Evolutionary conservation across 2,113 vertebrate species (phyloP), one percentile per base, ranked within the genome.

Genomic region (Ptilorrhoa leucosticta): DNA sequence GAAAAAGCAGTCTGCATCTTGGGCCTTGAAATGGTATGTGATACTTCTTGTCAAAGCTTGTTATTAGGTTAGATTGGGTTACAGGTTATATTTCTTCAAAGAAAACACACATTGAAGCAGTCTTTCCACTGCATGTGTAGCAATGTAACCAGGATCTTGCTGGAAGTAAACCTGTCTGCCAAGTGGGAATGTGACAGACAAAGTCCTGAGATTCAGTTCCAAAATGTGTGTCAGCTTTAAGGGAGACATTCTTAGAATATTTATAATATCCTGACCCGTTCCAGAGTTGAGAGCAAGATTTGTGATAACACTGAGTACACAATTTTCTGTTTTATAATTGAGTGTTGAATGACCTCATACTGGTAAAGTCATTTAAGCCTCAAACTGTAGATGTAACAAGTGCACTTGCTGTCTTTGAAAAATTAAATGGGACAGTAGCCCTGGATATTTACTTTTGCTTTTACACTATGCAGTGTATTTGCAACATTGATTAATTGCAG

Each of bases 11-110:
- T 99, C 99, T 58, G 98, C 98, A 10, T 99, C 99, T 12, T 99
- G 99, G 99, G 99, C 99, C 77, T 97, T 99, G 96, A 99, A 99
- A 97, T 99, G 99, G 99, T 99, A 96, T 4, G 96, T 48, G n/a
- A n/a, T 20, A 16, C 15, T 77, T 51, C 65, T 81, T 65, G 3
- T 21, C 23, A 80, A 35, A 68, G n/a, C 45, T 93, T 66, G 6
- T 33, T 40, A 13, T 77, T 85, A 57, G 39, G 28, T 47, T 35
- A 54, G 40, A 26, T 31, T 48, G 71, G 47, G 84, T 40, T 30
- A 48, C n/a, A 76, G 40, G 5, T 57, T 72, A 6, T 56, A 13
- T 81, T 91, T 66, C 42, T 91, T 83, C 8, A 39, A 81, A 42
- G 19, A 57, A 81, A 70, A 56, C 45, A 48, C 3, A 27, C 7